Base-by-base conservation (phyloP, 2,113 vertebrate species). In the Pholis gunnellus region DNA sequence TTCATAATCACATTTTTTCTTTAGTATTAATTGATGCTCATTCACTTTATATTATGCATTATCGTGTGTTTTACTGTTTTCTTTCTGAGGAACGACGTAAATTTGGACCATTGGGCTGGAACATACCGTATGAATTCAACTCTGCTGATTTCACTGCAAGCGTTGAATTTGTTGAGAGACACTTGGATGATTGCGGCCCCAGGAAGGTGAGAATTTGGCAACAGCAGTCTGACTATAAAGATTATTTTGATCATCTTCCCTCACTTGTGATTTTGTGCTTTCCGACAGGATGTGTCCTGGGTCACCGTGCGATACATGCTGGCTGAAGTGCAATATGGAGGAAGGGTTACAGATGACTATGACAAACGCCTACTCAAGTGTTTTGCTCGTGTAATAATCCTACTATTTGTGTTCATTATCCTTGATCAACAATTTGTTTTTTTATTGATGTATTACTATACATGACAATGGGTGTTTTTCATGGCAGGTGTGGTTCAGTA, bases 251-350 rank as follows among this genome's bases (percentile, higher is more conserved):
- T 29, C 3, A 1, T 61, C n/a, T 73, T 36, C 31, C 29, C 57
- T 76, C 17, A 56, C 25, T 72, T n/a, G 22, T 14, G 1, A 31
- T 52, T 56, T 34, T 69, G 22, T 25, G 6, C 1, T 48, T 75
- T 29, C 75, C 80, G 77, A 57, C 72, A 97, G 97, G 96, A 96
- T 0, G 91, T 98, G 31, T 98, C 96, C 59, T 98, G 97, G 97
- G 96, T 89, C 65, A 96, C 97, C 0, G 20, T 98, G 68, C 90
- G 91, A 57, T 98, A 98, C 89, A 97, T 98, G 97, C 95, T 97
- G 73, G 96, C 96, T 38, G 97, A 98, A 85, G 97, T 98, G 57
- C 97, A 94, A 52, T 97, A 97, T 0, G 95, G 97, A 6, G 97
- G 97, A 90, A 90, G 96, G 18, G 96, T 97, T 75, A 97, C 96